Evolutionary conservation across 2,888 invertebrate genomes (phyloP).

Genomic region (Lagria hirta): DNA sequence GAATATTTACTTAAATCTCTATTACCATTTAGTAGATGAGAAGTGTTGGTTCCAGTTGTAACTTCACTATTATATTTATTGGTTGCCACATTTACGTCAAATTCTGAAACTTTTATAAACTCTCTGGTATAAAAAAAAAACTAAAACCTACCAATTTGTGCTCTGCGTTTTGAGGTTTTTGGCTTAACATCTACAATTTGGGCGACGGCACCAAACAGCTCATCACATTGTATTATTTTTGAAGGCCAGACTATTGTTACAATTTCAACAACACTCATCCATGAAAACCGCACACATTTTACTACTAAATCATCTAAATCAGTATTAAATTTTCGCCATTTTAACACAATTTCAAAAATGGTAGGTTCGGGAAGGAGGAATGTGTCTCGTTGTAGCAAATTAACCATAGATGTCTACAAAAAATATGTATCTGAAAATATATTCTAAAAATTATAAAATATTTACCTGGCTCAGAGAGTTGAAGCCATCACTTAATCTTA

Average conservation of each 20-base stretch:
- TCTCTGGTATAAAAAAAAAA: too few relatives aligned
- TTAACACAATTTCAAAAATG: background rate
- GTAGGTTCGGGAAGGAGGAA: background rate
- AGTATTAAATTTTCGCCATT: constrained; percentile 1
- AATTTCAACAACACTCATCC: background rate
- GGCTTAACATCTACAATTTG: background rate
- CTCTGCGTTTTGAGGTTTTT: background rate
- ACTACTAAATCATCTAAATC: constrained; percentile 1
- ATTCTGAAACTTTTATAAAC: too few relatives aligned
- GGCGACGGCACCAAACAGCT: background rate
- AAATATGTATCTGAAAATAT: background rate
- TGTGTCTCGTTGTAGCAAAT: constrained; percentile 1
- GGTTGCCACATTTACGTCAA: constrained; percentile 1
- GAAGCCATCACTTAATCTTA: background rate
- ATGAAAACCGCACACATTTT: constrained; percentile 2
- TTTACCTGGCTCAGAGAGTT: background rate
- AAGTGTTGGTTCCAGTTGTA: background rate
- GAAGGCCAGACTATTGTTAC: constrained; percentile 1
- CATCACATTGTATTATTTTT: background rate
- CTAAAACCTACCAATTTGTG: background rate
- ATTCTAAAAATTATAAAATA: background rate
- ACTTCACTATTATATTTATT: background rate
- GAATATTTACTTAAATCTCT: background rate
- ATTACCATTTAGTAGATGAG: background rate
- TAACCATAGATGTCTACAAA: constrained; percentile 4